A percentile compares a stretch with the other conserved stretches of the same genome.
These are phyloP conservation scores for Platysternon megacephalum DNA, from an alignment of 2,113 vertebrate genomes.

Conservation along the genomic window DNA sequence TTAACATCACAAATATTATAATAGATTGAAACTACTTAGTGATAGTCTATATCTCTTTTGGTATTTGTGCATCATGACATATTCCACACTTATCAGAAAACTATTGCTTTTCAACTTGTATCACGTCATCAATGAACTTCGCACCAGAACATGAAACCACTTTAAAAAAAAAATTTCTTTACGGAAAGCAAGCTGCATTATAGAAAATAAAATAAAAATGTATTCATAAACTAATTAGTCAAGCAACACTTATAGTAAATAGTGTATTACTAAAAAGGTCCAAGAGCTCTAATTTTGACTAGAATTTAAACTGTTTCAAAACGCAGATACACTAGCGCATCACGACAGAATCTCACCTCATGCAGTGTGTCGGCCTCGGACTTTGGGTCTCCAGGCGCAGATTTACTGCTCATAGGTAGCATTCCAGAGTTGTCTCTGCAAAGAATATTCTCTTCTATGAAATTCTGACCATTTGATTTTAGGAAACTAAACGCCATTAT, in stretches of 20 bases:
- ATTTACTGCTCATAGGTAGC: constrained; percentile 21
- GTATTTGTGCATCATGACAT: not conserved
- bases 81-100: not conserved
- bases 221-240: not conserved
- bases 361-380: not conserved
- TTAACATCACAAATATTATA: not conserved
- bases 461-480: constrained; percentile 10
- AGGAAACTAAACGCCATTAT: constrained; percentile 35
- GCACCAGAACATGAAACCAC: not conserved
- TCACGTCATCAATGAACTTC: not conserved
- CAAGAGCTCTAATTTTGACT: not conserved
- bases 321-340: not conserved
- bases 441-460: constrained; percentile 31
- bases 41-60: not conserved
- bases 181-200: not conserved
- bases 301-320: not conserved
- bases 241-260: not conserved
- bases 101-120: not conserved
- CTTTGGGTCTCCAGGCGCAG: not conserved
- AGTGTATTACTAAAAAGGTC: not conserved
- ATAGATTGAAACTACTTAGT: not conserved
- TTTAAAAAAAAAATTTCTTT: not conserved
- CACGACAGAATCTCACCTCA: not conserved
- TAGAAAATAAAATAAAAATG: not conserved
- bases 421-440: constrained; percentile 38